These are phyloP conservation scores for Allobates femoralis DNA, from an alignment of 2,797 vertebrate species.

Conservation along the genomic window DNA sequence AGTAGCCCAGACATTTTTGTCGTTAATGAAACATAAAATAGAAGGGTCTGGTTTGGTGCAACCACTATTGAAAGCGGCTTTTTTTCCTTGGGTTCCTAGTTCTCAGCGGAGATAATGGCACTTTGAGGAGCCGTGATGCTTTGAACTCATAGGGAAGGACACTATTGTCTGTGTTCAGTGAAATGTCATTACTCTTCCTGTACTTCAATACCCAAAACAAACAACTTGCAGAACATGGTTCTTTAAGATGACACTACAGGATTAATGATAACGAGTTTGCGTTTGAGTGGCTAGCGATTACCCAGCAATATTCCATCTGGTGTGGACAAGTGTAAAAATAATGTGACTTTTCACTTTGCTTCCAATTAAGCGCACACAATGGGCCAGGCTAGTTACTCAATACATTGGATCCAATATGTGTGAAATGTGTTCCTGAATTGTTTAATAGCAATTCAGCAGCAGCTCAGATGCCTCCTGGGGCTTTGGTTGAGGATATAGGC, in stretches of 20 bases:
- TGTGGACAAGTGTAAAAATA: background rate
- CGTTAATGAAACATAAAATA: constrained; percentile 27
- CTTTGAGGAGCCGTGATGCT: constrained; percentile 27
- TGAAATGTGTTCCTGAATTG: background rate
- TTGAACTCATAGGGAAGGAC: constrained; percentile 38
- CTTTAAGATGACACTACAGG: constrained; percentile 12
- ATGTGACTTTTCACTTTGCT: background rate
- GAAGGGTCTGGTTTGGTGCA: constrained; percentile 1
- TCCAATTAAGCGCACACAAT: background rate
- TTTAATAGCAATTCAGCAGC: background rate
- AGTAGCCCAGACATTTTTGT: background rate
- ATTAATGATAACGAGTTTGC: constrained; percentile 33
- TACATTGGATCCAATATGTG: background rate
- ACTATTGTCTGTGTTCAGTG: constrained; percentile 44
- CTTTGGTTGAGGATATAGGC: no score
- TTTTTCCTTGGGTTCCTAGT: constrained; percentile 1
- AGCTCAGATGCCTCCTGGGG: no score
- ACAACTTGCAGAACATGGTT: background rate
- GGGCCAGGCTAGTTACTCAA: background rate
- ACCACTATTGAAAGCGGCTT: constrained; percentile 2
- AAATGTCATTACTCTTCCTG: constrained; percentile 55
- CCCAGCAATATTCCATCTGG: background rate
- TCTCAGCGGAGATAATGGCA: constrained; percentile 19
- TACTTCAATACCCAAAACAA: constrained; percentile 5
- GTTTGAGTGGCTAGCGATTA: background rate